A percentile compares a stretch with the other conserved stretches of the same genome.
phyloP scores from a whole-genome alignment of 2,113 vertebrate species.

The Emydocephalus ijimae region DNA sequence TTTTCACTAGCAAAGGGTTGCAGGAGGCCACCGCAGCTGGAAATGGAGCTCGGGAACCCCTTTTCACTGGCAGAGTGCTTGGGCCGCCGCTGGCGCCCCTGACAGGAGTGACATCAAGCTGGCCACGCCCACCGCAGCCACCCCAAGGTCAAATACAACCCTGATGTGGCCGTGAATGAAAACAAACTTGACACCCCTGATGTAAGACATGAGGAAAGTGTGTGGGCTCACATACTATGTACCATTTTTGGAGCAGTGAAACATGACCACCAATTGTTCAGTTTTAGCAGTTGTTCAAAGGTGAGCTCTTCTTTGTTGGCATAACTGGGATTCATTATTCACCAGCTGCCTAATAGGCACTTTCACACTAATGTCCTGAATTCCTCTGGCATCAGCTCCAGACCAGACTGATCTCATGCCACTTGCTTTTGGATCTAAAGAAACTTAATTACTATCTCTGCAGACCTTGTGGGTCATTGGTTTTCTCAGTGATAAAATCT shows the following conservation, averaged over 20 bases:
- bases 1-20: no score
- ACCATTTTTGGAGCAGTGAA: not conserved
- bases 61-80: no score
- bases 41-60: no score
- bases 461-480: not conserved
- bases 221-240: no score
- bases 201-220: not conserved
- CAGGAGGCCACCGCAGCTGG: no score
- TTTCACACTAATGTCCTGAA: not conserved
- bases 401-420: not conserved
- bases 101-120: no score
- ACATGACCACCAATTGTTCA: not conserved
- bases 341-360: not conserved
- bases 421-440: not conserved
- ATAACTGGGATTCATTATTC: not conserved
- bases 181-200: no score
- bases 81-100: no score
- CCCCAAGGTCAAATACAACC: no score
- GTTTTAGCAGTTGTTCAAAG: not conserved
- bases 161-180: no score
- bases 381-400: not conserved
- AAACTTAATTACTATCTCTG: not conserved
- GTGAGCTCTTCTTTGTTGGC: not conserved
- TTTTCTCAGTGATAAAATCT: not conserved
- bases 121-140: no score